These are phyloP conservation scores for Selenia dentaria DNA, from an alignment of 2,888 invertebrate species.

Conservation along the genomic window DNA sequence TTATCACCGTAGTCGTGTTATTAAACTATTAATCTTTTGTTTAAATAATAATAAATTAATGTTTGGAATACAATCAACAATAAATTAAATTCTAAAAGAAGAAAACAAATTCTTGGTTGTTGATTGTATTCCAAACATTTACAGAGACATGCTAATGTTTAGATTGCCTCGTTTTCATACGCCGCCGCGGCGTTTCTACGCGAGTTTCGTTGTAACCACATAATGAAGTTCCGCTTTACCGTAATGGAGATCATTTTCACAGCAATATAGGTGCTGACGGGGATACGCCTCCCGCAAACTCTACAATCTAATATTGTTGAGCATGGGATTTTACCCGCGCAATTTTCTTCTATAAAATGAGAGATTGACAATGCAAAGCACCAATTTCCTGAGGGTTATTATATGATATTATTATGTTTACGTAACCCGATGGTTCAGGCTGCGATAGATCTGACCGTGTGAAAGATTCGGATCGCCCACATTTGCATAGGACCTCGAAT, in stretches of 20 bases:
- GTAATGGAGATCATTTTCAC: slow-evolving; percentile 73
- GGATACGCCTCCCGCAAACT: slow-evolving; percentile 49
- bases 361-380: slow-evolving; percentile 24
- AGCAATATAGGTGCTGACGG: slow-evolving; percentile 51
- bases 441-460: slow-evolving; percentile 29
- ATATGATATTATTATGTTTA: too few relatives aligned
- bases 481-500: slow-evolving; percentile 36
- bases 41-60: too few relatives aligned
- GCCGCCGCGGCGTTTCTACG: slow-evolving; percentile 52
- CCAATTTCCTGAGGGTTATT: slow-evolving; percentile 20
- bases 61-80: too few relatives aligned
- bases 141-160: slow-evolving; percentile 38
- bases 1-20: too few relatives aligned
- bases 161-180: slow-evolving; percentile 52
- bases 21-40: too few relatives aligned
- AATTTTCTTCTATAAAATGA: slow-evolving; percentile 18
- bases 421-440: slow-evolving; percentile 17
- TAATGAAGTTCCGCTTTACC: slow-evolving; percentile 71
- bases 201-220: slow-evolving; percentile 67
- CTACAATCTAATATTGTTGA: slow-evolving; percentile 33
- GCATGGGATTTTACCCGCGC: slow-evolving; percentile 16
- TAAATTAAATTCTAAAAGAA: too few relatives aligned
- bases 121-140: too few relatives aligned
- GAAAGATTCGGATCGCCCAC: slow-evolving; percentile 31
- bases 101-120: too few relatives aligned